phyloP scores from a whole-genome alignment of 2,113 vertebrate genomes.

The Poeciliopsis retropinna region DNA sequence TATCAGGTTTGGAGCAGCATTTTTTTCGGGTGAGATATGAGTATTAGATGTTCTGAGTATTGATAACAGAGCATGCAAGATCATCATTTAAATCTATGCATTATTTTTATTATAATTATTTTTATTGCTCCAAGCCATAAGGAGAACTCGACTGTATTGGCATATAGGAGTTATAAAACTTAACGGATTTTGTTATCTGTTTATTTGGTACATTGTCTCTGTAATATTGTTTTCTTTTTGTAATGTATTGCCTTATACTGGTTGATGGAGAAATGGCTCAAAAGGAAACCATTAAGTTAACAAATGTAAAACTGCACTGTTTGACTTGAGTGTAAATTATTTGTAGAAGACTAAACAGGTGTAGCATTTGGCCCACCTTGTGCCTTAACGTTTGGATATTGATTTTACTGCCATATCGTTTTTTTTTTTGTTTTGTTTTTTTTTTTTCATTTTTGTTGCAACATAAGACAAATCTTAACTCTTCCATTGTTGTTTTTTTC shows the following conservation, averaged over 20 bases:
- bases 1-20: conserved; percentile 79
- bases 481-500: conserved; percentile 63
- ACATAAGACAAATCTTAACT: conserved; percentile 77
- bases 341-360: conserved; percentile 95
- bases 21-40: conserved; percentile 58
- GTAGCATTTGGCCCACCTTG: conserved; percentile 90
- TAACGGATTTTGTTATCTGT: conserved; percentile 79
- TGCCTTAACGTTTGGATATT: conserved; percentile 95
- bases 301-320: conserved; percentile 98
- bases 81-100: conserved; percentile 97
- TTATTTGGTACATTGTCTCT: conserved; percentile 89
- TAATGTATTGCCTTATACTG: conserved; percentile 95
- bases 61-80: conserved; percentile 81
- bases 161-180: conserved; percentile 88
- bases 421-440: conserved; percentile 39
- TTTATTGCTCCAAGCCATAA: conserved; percentile 93
- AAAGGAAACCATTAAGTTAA: conserved; percentile 95
- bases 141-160: conserved; percentile 87
- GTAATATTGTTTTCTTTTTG: conserved; percentile 82
- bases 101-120: conserved; percentile 82
- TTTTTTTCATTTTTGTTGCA: conserved; percentile 30
- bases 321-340: conserved; percentile 97
- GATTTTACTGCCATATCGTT: conserved; percentile 91
- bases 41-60: conserved; percentile 75
- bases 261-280: conserved; percentile 88